Evolutionary conservation across 2,888 invertebrate genomes (phyloP), one percentile per base, ranked within the genome.

Genomic region (Phymatocera aterrima): DNA sequence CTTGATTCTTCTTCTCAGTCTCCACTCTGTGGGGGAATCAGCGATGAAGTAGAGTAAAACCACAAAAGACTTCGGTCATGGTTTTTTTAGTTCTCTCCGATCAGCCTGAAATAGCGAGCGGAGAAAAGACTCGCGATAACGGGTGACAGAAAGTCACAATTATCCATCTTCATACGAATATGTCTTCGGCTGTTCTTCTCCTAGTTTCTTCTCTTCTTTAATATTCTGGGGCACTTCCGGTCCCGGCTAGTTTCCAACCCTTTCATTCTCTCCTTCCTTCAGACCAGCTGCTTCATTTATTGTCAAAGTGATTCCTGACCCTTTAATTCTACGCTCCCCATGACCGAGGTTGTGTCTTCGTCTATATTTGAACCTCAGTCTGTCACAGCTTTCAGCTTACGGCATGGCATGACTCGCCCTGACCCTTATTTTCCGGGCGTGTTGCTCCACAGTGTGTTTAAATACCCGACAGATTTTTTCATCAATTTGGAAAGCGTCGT

Each of bases 301-400:
- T 28, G 15, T 43, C 24, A 28, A 64, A n/a, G 8, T n/a, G 18
- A 68, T 68, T 68, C 68, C 68, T 68, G 68, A 68, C 68, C 68
- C 68, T 68, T 68, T 24, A 46, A 68, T 43, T 68, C 46, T 6
- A 1, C 5, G 21, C 68, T 68, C 21, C 5, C 28, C 68, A 68
- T 68, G 24, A 21, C 46, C 68, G 68, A 68, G 68, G 68, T 68
- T 68, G 68, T 68, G 43, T 24, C 15, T 68, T 46, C 6, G 68
- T 24, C 46, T 68, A 68, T 68, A 68, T 68, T 68, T 68, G 46
- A 68, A 64, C 8, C 61, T 18, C 37, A 10, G 18, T 34, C 37
- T 64, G 61, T 64, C 37, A 64, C 15, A 64, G 28, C 68, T 18
- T 46, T 43, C 24, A 34, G 15, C 40, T 46, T 43, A 46, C 15